Conservation (phyloP, 1,140 invertebrate genomes). For the Brachionus asplanchnoidis region DNA sequence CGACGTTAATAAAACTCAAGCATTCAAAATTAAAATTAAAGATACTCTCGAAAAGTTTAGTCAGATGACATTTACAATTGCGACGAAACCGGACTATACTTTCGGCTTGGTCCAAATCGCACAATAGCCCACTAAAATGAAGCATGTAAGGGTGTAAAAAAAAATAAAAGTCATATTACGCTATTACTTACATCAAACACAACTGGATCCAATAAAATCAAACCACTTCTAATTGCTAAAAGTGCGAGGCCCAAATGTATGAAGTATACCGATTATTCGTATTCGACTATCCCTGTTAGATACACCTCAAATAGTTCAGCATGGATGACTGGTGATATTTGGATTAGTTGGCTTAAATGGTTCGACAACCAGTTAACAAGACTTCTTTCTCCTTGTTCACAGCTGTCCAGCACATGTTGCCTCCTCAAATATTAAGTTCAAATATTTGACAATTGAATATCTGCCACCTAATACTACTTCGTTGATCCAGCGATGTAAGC, state of each 20-base stretch:
- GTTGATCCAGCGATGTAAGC: too few relatives aligned
- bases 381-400: too few relatives aligned
- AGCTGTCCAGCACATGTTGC: too few relatives aligned
- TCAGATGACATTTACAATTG: too few relatives aligned
- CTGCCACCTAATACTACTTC: too few relatives aligned
- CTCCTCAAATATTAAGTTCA: too few relatives aligned
- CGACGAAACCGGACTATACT: too few relatives aligned
- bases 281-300: conserved; percentile 39
- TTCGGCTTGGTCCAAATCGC: background rate
- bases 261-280: conserved; percentile 42
- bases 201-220: conserved; percentile 43
- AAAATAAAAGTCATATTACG: conserved; percentile 42
- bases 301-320: conserved; percentile 43
- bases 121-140: background rate
- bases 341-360: conserved; percentile 11
- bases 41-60: too few relatives aligned
- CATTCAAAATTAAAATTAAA: too few relatives aligned
- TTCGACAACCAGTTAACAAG: too few relatives aligned
- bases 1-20: too few relatives aligned
- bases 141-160: background rate
- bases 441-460: too few relatives aligned
- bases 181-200: conserved; percentile 42
- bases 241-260: conserved; percentile 45
- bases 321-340: conserved; percentile 43
- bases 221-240: conserved; percentile 45